A percentile compares a stretch with the other conserved stretches of the same genome.
Evolutionary conservation across 2,797 vertebrate genomes (phyloP).

Genomic region (Myotis daubentonii): DNA sequence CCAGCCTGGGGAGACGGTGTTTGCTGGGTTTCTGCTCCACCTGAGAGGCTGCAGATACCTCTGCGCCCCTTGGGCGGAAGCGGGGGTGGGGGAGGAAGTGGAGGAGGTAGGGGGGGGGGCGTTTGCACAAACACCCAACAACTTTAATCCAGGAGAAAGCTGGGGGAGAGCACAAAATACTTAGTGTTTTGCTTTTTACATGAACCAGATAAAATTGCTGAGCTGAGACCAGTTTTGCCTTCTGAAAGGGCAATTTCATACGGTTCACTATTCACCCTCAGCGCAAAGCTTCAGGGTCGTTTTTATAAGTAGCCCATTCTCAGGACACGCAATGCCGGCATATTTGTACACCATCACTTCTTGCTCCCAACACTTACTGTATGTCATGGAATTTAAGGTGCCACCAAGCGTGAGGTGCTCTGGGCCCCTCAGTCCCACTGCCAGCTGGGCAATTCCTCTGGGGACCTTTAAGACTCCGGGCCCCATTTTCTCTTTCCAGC

Average conservation of each 20-base stretch:
- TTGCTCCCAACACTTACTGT: background rate
- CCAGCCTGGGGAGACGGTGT: background rate
- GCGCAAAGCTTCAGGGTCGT: rapidly evolving
- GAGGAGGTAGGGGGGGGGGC: background rate
- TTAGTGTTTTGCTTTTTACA: background rate
- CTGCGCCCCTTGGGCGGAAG: background rate
- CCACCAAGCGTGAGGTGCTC: background rate
- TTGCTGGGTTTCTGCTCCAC: rapidly evolving
- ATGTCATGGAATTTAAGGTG: background rate
- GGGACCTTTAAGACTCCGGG: background rate
- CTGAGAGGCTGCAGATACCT: background rate
- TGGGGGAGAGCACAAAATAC: background rate
- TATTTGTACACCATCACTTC: rapidly evolving
- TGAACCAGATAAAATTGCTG: background rate
- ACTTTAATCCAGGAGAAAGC: background rate
- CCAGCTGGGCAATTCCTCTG: background rate
- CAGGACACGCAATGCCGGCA: background rate
- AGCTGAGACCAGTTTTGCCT: background rate
- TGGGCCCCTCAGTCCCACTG: background rate
- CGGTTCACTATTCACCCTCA: rapidly evolving
- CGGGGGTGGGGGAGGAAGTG: too few relatives aligned
- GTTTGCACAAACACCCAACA: background rate
- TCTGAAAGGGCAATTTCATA: background rate
- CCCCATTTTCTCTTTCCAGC: background rate
- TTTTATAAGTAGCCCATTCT: rapidly evolving